Conservation (phyloP, 2,888 invertebrate species). For the Cheilosia variabilis region DNA sequence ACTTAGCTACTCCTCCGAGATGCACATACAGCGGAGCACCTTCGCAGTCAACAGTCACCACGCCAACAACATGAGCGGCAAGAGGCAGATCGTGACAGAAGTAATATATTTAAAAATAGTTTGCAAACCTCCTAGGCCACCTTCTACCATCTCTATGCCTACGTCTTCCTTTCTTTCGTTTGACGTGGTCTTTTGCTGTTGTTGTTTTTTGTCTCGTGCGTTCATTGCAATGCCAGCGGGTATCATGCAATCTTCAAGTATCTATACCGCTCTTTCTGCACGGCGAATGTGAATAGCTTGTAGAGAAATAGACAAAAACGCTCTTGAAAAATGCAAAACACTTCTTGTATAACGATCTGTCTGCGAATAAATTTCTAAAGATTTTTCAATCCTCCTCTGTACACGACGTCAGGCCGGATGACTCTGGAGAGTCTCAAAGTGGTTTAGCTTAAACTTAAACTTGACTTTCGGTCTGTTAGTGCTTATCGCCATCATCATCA, state of each 20-base stretch:
- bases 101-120: slow-evolving; percentile 73
- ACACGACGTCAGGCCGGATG: neutral
- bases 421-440: slow-evolving; percentile 36
- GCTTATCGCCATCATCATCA: slow-evolving; percentile 26
- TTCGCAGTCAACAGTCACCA: neutral
- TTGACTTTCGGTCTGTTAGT: slow-evolving; percentile 67
- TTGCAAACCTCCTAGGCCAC: slow-evolving; percentile 41
- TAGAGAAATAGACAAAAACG: slow-evolving; percentile 48
- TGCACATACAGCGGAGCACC: neutral
- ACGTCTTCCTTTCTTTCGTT: slow-evolving; percentile 24
- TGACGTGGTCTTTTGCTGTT: neutral
- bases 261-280: slow-evolving; percentile 16
- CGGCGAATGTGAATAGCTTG: neutral
- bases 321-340: slow-evolving; percentile 70
- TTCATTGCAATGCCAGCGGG: slow-evolving; percentile 62
- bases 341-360: slow-evolving; percentile 72
- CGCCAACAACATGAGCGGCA: neutral
- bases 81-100: slow-evolving; percentile 64
- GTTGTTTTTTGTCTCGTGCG: neutral
- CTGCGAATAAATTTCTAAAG: slow-evolving; percentile 63
- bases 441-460: slow-evolving; percentile 64
- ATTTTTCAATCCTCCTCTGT: slow-evolving; percentile 38
- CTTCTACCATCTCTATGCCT: slow-evolving; percentile 19
- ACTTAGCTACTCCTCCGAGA: slow-evolving; percentile 47
- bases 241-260: slow-evolving; percentile 66